Percentiles rank a stretch among this genome's conserved stretches.
These are phyloP conservation scores for Patiria pectinifera DNA, from an alignment of 53 echinoderm and acorn worm genomes.

Conservation along the genomic window DNA sequence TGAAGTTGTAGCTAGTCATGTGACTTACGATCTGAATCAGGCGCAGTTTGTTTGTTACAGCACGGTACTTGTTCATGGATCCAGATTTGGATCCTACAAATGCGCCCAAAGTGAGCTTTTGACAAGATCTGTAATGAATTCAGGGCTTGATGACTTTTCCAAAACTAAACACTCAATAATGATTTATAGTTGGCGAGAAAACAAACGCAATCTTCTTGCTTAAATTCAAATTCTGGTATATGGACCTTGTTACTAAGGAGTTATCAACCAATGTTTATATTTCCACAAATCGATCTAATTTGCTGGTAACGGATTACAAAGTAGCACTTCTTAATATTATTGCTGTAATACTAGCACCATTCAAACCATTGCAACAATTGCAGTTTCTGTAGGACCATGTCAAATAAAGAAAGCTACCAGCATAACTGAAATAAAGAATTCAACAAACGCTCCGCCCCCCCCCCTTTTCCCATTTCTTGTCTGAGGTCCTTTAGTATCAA, in stretches of 20 bases:
- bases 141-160: background rate
- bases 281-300: background rate
- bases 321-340: constrained; percentile 9
- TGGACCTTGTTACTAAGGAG: background rate
- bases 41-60: too few species aligned
- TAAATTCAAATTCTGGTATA: background rate
- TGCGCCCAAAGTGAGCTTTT: background rate
- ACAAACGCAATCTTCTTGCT: background rate
- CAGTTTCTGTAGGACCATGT: background rate
- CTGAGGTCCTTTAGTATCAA: background rate
- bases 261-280: background rate
- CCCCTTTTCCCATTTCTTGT: background rate
- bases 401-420: background rate
- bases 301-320: background rate
- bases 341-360: background rate
- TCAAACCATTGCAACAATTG: background rate
- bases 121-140: background rate
- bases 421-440: background rate
- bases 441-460: background rate
- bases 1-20: too few species aligned
- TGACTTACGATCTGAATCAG: too few species aligned
- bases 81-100: too few species aligned
- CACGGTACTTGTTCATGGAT: too few species aligned
- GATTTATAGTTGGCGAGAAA: background rate
- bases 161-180: background rate